Evolutionary conservation across 2,797 vertebrate genomes (phyloP).

Genomic region (Sebastes iracundus): DNA sequence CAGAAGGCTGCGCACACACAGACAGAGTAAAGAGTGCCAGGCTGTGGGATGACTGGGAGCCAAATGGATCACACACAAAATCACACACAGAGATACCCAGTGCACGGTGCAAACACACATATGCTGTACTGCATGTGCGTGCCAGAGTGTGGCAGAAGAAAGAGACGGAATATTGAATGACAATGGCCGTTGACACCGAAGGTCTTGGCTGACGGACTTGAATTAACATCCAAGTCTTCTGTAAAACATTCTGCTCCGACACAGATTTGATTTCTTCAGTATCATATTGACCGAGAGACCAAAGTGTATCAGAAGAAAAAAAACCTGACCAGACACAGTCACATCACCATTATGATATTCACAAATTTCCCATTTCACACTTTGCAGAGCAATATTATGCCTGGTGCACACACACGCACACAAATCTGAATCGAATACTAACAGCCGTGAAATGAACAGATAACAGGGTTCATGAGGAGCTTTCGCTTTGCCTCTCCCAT

Average conservation of each 20-base stretch:
- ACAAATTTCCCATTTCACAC: slow-evolving; percentile 54
- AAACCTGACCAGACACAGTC: slow-evolving; percentile 14
- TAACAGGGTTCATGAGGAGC: slow-evolving; percentile 23
- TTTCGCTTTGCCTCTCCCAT: slow-evolving; percentile 23
- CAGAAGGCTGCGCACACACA: slow-evolving; percentile 47
- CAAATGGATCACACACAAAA: slow-evolving; percentile 69
- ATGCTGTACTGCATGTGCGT: slow-evolving; percentile 33
- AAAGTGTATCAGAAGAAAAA: background rate
- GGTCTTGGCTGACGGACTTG: slow-evolving; percentile 27
- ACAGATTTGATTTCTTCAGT: slow-evolving; percentile 22
- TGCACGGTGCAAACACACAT: slow-evolving; percentile 57
- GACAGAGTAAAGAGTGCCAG: slow-evolving; percentile 48
- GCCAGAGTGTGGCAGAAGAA: slow-evolving; percentile 46
- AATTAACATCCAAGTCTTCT: slow-evolving; percentile 37
- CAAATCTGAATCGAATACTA: slow-evolving; percentile 22
- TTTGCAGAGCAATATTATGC: slow-evolving; percentile 21
- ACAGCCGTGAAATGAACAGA: slow-evolving; percentile 56
- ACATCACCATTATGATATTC: slow-evolving; percentile 13
- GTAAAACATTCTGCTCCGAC: slow-evolving; percentile 28
- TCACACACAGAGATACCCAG: slow-evolving; percentile 52
- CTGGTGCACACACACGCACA: background rate
- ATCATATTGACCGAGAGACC: background rate
- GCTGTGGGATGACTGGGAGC: slow-evolving; percentile 42
- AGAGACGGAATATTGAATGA: slow-evolving; percentile 40
- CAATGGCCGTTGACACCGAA: slow-evolving; percentile 19